Percentiles rank a stretch among this genome's conserved stretches.
Evolutionary conservation across 1,140 invertebrate genomes (phyloP).

Genomic region (Pogonomyrmex californicus): DNA sequence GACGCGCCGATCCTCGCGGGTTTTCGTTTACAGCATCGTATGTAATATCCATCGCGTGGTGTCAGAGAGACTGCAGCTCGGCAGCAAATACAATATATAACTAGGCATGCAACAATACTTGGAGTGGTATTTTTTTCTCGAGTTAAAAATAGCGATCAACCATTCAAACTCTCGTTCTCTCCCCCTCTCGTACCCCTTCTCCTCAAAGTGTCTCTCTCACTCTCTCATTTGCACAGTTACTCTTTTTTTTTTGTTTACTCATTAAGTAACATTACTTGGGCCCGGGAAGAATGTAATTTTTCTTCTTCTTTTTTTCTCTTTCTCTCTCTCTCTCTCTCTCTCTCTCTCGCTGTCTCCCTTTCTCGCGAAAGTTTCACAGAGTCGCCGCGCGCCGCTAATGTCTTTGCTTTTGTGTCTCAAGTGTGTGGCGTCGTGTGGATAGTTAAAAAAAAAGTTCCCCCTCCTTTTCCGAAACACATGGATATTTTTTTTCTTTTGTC

Average conservation of each 20-base stretch:
- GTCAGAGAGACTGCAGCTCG: conserved; percentile 53
- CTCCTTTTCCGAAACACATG: conserved; percentile 10
- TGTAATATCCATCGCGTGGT: conserved; percentile 46
- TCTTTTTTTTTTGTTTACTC: conserved; percentile 66
- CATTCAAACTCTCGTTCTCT: conserved; percentile 64
- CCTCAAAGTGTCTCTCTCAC: neutral
- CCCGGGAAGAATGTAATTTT: conserved; percentile 84
- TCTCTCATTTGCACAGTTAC: conserved; percentile 61
- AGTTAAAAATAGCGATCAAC: conserved; percentile 83
- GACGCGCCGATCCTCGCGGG: conserved; percentile 39
- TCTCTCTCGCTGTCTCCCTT: conserved; percentile 40
- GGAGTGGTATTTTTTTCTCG: conserved; percentile 77
- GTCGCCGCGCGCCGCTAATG: conserved; percentile 79
- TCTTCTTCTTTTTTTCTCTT: conserved; percentile 67
- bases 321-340: conserved; percentile 39
- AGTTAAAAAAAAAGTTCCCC: conserved; percentile 32
- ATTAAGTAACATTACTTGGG: conserved; percentile 85
- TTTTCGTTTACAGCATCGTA: conserved; percentile 43
- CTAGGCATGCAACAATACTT: conserved; percentile 86
- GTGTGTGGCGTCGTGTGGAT: conserved; percentile 24
- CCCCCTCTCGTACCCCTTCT: conserved; percentile 28
- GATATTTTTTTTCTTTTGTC: conserved; percentile 41
- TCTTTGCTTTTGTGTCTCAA: conserved; percentile 32
- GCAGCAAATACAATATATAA: conserved; percentile 81
- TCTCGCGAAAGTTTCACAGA: conserved; percentile 73